These are phyloP conservation scores for Melitaea athalia DNA, from an alignment of 2,888 invertebrate species.

Conservation along the genomic window DNA sequence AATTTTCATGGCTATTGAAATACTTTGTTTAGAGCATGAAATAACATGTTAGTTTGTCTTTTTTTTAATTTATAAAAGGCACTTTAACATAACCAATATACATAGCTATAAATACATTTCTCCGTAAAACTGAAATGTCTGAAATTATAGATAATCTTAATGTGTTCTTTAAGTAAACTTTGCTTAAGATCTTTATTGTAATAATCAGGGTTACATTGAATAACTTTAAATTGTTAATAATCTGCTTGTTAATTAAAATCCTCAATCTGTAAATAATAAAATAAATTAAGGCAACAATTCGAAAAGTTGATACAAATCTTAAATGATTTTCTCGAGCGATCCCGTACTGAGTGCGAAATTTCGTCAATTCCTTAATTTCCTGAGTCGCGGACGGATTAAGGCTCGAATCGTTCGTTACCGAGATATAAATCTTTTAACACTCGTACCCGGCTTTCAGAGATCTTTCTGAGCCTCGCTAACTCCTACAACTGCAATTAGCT, in stretches of 20 bases:
- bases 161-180: not conserved
- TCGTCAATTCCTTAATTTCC: slow-evolving; percentile 73
- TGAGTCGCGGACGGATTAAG: slow-evolving; percentile 56
- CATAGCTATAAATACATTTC: too few relatives aligned
- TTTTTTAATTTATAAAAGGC: too few relatives aligned
- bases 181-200: not conserved
- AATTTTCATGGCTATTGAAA: too few relatives aligned
- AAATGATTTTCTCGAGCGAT: slow-evolving; percentile 9
- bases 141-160: too few relatives aligned
- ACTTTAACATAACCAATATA: too few relatives aligned
- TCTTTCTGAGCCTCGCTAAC: slow-evolving; percentile 65
- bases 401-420: slow-evolving; percentile 57
- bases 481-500: slow-evolving; percentile 78
- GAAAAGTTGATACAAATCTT: slow-evolving; percentile 9
- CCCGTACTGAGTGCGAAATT: slow-evolving; percentile 23
- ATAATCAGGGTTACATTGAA: not conserved
- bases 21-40: too few relatives aligned
- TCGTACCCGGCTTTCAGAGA: slow-evolving; percentile 69
- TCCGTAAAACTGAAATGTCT: not conserved
- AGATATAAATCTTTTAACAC: slow-evolving; percentile 81
- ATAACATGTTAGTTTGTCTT: too few relatives aligned
- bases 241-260: not conserved
- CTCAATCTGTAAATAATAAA: not conserved
- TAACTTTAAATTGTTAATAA: not conserved
- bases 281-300: not conserved